These are phyloP conservation scores for Acanthosepion lycidas DNA, from an alignment of 2,888 invertebrate species.

Conservation along the genomic window DNA sequence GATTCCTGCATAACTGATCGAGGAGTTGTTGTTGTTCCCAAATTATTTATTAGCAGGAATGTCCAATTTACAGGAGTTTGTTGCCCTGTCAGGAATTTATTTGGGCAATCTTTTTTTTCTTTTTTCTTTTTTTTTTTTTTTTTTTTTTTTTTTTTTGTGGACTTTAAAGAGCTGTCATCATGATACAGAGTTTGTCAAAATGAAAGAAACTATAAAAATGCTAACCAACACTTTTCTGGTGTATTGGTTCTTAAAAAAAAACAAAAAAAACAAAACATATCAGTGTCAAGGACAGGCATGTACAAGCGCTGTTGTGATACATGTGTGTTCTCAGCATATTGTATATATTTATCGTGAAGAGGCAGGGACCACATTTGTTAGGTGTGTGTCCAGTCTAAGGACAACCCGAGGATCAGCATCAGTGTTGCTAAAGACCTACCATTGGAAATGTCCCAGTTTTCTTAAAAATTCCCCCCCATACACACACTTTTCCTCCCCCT, in stretches of 20 bases:
- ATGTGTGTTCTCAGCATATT: constrained; percentile 41
- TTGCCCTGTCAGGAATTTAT: constrained; percentile 14
- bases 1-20: not conserved
- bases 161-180: not conserved
- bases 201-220: not conserved
- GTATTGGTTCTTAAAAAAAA: not conserved
- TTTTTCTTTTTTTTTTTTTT: not conserved
- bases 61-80: not conserved
- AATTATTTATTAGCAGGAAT: constrained; percentile 6
- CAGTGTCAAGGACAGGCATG: not conserved
- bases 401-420: not conserved
- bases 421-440: not conserved
- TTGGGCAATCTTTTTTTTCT: not conserved
- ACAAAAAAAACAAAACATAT: not conserved
- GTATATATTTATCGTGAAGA: constrained; percentile 44
- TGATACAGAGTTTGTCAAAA: not conserved
- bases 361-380: constrained; percentile 25
- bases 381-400: constrained; percentile 9
- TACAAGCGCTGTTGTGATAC: constrained; percentile 36
- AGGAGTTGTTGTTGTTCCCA: not conserved
- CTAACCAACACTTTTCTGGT: not conserved
- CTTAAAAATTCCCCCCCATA: not conserved
- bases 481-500: not conserved
- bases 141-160: no score
- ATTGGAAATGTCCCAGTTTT: not conserved